Conservation (phyloP, 2,113 vertebrate genomes). For the Anguilla japonica region DNA sequence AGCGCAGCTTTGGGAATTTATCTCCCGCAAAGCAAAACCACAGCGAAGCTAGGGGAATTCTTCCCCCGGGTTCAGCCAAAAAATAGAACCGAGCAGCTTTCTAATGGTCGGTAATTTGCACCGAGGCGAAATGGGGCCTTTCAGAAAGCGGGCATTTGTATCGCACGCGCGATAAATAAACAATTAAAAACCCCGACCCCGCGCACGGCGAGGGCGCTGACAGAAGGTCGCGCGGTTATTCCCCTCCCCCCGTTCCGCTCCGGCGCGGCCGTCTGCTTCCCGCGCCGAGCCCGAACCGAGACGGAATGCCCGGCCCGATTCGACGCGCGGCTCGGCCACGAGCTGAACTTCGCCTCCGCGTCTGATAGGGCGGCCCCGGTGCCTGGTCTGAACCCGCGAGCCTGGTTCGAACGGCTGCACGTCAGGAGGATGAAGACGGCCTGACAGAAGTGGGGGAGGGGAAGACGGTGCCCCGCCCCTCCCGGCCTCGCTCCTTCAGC, state of each 20-base stretch:
- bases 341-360: not conserved
- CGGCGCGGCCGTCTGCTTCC: not conserved
- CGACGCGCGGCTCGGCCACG: not conserved
- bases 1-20: not conserved
- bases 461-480: not conserved
- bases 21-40: too few species aligned
- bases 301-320: not conserved
- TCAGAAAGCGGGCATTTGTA: not conserved
- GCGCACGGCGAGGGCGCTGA: not conserved
- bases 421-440: conserved; percentile 2
- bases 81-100: too few species aligned
- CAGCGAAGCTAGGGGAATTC: too few species aligned
- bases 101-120: not conserved
- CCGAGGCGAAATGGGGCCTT: not conserved
- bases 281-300: not conserved
- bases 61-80: not conserved
- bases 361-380: not conserved
- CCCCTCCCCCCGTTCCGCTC: not conserved
- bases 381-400: not conserved
- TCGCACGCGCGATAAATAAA: not conserved
- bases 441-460: not conserved
- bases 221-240: not conserved
- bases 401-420: not conserved
- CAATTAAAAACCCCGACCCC: not conserved
- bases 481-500: not conserved